A percentile compares a stretch with the other conserved stretches of the same genome.
These are phyloP conservation scores for Zalophus californianus DNA, from an alignment of 2,797 vertebrate genomes.

Conservation along the genomic window DNA sequence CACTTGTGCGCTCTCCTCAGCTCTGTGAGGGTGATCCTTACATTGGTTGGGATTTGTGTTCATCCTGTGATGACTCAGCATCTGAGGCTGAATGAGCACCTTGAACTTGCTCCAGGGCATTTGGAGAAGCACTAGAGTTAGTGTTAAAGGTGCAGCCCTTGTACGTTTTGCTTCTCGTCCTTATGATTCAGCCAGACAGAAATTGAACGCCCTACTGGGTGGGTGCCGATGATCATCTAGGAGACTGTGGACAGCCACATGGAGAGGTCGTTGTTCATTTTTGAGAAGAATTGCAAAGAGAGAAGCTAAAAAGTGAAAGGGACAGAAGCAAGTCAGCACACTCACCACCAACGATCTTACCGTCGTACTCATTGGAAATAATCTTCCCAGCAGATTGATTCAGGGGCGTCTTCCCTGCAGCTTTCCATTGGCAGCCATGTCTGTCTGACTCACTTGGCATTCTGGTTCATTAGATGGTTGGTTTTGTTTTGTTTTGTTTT, in stretches of 20 bases:
- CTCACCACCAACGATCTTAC: neutral
- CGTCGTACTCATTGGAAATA: neutral
- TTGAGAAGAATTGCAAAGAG: neutral
- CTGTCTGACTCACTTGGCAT: neutral
- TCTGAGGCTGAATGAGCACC: neutral
- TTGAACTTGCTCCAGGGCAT: neutral
- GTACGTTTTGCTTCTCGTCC: neutral
- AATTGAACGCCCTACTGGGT: neutral
- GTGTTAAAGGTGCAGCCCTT: no score
- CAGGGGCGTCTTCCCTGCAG: neutral
- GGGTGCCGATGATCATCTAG: neutral
- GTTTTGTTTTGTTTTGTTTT: neutral
- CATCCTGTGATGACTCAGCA: neutral
- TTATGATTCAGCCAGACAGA: neutral
- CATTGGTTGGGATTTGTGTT: neutral
- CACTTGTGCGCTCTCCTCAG: no score
- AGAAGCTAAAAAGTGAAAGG: neutral
- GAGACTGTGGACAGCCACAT: neutral
- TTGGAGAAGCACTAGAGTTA: neutral
- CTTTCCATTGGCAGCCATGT: neutral
- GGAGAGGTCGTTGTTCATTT: neutral
- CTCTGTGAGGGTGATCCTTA: neutral
- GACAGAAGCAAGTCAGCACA: neutral
- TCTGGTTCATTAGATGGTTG: neutral
- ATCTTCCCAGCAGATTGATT: neutral